Evolutionary conservation across 2,888 invertebrate genomes (phyloP), one percentile per base, ranked within the genome.

Genomic region (Papilio protenor): DNA sequence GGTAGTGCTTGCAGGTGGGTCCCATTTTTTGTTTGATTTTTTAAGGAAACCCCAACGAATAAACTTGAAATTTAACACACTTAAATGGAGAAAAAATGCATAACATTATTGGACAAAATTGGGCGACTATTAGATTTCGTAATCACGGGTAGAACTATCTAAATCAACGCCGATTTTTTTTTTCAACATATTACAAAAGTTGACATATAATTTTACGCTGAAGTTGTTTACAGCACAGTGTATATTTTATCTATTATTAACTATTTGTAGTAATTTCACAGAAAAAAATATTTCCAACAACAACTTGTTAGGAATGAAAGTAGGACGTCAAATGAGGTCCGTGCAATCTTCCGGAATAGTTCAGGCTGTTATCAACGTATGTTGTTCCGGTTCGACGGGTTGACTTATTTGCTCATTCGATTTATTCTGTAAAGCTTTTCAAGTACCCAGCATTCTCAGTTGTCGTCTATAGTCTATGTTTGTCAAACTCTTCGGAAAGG

Each of bases 331-430:
- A 10, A 64, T n/a, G 64, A 16, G 64, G 16, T 64, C 64, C 64
- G 64, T 64, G 33, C 40, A 64, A 64, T 64, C 64, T n/a, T 40
- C 64, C 64, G 64, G 64, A 64, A 64, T 64, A 8, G 64, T 64
- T n/a, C 64, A 64, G 40, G 40, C 40, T 64, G 64, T 64, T 64
- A 64, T 64, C 64, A 64, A 64, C 33, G 18, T 64, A 64, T n/a
- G 64, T 33, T 64, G 18, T 64, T 64, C 64, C 64, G 64, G 64
- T 64, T 16, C 33, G 64, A 33, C 64, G 64, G 64, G 33, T 64
- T 64, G 64, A 64, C 6, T 64, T 64, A 64, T 64, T 64, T 64
- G 11, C 64, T n/a, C 16, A 11, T 64, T 64, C 64, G 64, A 64
- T 64, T 64, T 40, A 18, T n/a, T 40, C 64, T 64, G 18, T 40